Evolutionary conservation across 2,888 invertebrate species (phyloP).

Genomic region (Chromoteleia sp.): DNA sequence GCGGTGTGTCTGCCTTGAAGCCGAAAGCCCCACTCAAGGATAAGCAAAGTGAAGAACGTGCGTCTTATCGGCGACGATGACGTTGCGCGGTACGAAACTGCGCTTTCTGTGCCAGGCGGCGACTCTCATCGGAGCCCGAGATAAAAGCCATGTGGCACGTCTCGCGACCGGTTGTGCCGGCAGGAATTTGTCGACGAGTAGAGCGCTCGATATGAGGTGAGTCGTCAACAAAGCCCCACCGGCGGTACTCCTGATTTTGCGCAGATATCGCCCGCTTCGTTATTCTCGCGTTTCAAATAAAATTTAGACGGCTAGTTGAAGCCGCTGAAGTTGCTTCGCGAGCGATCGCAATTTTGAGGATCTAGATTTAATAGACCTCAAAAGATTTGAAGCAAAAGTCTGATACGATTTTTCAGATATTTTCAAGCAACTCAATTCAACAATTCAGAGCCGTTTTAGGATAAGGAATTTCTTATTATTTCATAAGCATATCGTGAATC

Average conservation of each 20-base stretch:
- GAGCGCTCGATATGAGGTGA: conserved; percentile 69
- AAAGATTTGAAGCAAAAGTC: too few relatives aligned
- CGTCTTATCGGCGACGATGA: conserved; percentile 15
- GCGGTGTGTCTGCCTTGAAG: background rate
- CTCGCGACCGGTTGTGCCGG: conserved; percentile 57
- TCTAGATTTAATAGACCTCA: too few relatives aligned
- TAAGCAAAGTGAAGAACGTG: background rate
- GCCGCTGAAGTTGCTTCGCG: too few relatives aligned
- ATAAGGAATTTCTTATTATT: too few relatives aligned
- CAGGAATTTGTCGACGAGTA: conserved; percentile 62
- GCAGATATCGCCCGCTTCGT: background rate
- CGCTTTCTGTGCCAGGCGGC: conserved; percentile 49
- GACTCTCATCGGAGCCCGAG: conserved; percentile 26
- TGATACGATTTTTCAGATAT: too few relatives aligned
- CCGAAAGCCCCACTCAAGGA: background rate
- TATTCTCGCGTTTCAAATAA: background rate
- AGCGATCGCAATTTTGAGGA: too few relatives aligned
- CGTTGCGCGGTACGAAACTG: conserved; percentile 40
- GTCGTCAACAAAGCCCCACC: conserved; percentile 31
- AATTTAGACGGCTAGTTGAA: too few relatives aligned
- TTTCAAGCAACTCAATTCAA: too few relatives aligned
- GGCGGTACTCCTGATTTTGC: conserved; percentile 10
- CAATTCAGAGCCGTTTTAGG: too few relatives aligned
- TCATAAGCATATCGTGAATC: too few relatives aligned
- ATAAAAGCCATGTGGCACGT: conserved; percentile 46